phyloP scores from a whole-genome alignment of 2,797 vertebrate species.

The Crax fasciolata region DNA sequence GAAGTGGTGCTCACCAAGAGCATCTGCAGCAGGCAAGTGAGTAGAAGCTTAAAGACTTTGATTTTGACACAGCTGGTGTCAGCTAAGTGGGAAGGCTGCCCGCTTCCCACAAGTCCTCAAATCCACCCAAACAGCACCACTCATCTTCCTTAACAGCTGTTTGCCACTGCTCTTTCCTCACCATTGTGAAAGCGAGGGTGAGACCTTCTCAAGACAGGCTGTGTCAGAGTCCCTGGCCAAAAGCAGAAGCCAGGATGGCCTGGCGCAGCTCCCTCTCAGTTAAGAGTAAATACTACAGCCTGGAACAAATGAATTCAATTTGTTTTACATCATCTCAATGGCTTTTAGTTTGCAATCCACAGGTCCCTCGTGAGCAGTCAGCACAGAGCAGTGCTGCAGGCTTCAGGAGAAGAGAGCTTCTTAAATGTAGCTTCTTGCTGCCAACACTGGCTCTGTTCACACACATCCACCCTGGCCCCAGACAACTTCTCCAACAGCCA shows the following conservation, averaged over 20 bases:
- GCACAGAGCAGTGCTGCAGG: accelerated
- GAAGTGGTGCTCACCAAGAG: background rate
- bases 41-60: background rate
- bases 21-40: background rate
- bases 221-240: accelerated
- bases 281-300: background rate
- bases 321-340: background rate
- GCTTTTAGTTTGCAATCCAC: background rate
- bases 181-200: accelerated
- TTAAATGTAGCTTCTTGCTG: background rate
- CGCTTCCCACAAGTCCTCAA: background rate
- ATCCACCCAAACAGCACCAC: accelerated
- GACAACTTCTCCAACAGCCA: background rate
- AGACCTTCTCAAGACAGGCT: background rate
- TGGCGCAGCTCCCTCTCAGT: background rate
- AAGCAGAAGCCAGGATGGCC: background rate
- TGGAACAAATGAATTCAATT: background rate
- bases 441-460: accelerated
- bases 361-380: background rate
- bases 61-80: background rate
- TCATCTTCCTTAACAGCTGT: background rate
- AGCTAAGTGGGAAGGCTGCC: background rate
- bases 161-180: background rate
- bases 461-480: background rate
- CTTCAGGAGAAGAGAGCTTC: background rate